Evolutionary conservation across 2,888 invertebrate species (phyloP), one percentile per base, ranked within the genome.

Genomic region (Trissolcus japonicus): DNA sequence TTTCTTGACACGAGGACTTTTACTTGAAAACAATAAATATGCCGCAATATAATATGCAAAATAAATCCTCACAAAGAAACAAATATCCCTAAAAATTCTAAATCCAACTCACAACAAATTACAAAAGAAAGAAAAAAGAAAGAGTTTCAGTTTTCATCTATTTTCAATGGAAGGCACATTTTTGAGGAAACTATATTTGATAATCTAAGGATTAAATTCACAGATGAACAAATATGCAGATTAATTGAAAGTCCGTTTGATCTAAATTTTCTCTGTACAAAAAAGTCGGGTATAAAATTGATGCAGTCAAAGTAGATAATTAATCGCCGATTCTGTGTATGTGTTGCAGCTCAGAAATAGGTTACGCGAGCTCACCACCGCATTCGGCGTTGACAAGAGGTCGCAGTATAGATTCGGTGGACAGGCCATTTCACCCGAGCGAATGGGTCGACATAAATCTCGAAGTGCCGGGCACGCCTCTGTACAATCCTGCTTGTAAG

Each of bases 391-490:
- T 88, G 72, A 82, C 83, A 35, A 82, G 88, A 66, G 88, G 87
- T 65, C 84, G 84, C 59, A 88, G 89, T 84, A 87, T 88, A 84
- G 88, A 88, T 80, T 89, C 89, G 54, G 87, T 88, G 75, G 88
- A 88, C 84, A 85, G 88, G 74, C 89, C 88, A 50, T 89, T 89
- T 78, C 89, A 88, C 79, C 89, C 91, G 63, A 88, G 86, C 90
- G 91, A 91, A 80, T 91, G 91, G 91, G 91, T 91, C 43, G 90
- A 91, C 81, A 91, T 90, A 63, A 89, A 90, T 78, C 87, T 91
- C 66, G 90, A 91, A 84, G 91, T 91, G 61, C 90, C 91, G 16
- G 89, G 89, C 85, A 90, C 83, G 85, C 90, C 84, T 82, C 81
- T 84, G 78, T 71, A 83, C 17, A 82, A 82, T 79, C 83, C 84